phyloP scores from a whole-genome alignment of 2,888 invertebrate genomes.

The Hypselothyrea guttata region DNA sequence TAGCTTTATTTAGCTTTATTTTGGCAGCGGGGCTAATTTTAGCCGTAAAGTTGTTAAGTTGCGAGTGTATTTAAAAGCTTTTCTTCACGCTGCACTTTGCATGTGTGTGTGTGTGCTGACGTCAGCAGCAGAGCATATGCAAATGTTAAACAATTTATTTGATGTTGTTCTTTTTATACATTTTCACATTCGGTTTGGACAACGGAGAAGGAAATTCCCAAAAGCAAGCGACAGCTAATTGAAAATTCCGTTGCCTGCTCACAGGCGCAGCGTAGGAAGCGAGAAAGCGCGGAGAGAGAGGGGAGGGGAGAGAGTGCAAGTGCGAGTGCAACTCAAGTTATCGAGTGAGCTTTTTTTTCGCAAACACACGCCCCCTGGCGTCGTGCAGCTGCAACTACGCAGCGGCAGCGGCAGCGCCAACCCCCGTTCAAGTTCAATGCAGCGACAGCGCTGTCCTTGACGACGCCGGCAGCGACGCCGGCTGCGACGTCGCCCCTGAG shows the following conservation, averaged over 20 bases:
- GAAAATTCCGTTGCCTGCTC: constrained; percentile 55
- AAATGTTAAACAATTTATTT: constrained; percentile 60
- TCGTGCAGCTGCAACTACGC: constrained; percentile 25
- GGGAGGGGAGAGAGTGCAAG: constrained; percentile 3
- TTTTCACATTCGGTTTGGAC: constrained; percentile 4
- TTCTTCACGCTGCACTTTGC: constrained; percentile 9
- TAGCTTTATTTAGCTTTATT: constrained; percentile 28
- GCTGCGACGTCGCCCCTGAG: constrained; percentile 17
- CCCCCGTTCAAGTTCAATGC: constrained; percentile 72
- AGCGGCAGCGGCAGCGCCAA: constrained; percentile 23
- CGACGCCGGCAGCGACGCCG: constrained; percentile 5
- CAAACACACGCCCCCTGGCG: constrained; percentile 57
- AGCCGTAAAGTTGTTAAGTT: constrained; percentile 61
- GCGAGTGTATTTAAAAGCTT: constrained; percentile 47
- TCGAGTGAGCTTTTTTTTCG: constrained; percentile 30
- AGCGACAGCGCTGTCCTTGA: constrained; percentile 57
- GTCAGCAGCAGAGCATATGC: constrained; percentile 47
- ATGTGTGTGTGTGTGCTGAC: constrained; percentile 38
- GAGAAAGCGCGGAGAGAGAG: constrained; percentile 3
- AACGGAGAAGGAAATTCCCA: constrained; percentile 16
- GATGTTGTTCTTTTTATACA: constrained; percentile 45
- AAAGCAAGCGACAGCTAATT: constrained; percentile 39
- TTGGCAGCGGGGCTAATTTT: constrained; percentile 60
- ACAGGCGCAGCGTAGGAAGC: constrained; percentile 32
- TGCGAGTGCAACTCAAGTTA: constrained; percentile 1